Base-by-base conservation (phyloP, 2,888 invertebrate species). In the Isoperla grammatica region DNA sequence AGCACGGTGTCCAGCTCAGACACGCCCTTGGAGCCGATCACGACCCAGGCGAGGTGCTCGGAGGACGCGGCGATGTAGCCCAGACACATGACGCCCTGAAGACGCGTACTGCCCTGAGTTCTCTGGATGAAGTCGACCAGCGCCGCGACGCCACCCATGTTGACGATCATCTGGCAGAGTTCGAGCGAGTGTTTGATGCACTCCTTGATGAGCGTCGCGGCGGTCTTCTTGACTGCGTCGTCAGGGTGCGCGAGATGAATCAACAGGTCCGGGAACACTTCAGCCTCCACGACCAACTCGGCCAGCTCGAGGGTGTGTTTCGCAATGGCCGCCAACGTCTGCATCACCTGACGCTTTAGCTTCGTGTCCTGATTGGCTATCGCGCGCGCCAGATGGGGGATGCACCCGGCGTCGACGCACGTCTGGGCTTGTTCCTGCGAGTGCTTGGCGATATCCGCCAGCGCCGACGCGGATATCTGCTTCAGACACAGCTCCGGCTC, bases 41-140 rank as follows among this genome's bases (percentile, higher is more conserved):
- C 82, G 42, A 86, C 86, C 77, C 86, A 82, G 1, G 90, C 89
- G 40, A 91, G 76, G 69, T 87, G 86, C 67, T 88, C 86, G 0
- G 86, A 86, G 69, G 90, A 89, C 0, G 88, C 88, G 43, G 85
- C 85, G 55, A 91, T 88, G 69, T 86, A 91, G 17, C 92, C 91
- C 8, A 91, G 75, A 61, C 89, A 85, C 78, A 89, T 86, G 64
- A 88, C 83, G 17, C 86, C 86, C 0, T 90, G 88, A 39, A 87
- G 78, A 48, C 83, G 77, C 1, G 80, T 76, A 39, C 81, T 80
- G 2, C 82, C 81, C 50, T 78, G 73, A 2, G 80, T 73, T 64
- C 81, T 80, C 43, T 74, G 75, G 8, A 84, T 76, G 46, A 81
- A 76, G 68, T 89, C 86, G 59, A 90, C 81, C 9, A 90, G 76